Conservation (phyloP, 2,888 invertebrate species). For the Acronicta alni region DNA sequence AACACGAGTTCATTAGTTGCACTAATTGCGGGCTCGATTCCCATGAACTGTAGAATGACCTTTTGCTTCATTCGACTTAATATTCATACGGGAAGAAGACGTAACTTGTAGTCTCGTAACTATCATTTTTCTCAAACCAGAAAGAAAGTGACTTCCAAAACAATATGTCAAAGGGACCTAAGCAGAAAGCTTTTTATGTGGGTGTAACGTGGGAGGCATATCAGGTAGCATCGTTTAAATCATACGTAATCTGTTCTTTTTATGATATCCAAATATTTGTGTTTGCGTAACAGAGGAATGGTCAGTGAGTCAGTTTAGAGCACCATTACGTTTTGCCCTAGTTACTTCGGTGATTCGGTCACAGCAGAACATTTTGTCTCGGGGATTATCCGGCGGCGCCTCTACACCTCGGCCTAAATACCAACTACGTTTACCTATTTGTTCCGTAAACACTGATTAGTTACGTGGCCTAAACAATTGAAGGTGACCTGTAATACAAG, state of each 20-base stretch:
- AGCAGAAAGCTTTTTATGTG: slow-evolving; percentile 51
- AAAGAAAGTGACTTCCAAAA: slow-evolving; percentile 48
- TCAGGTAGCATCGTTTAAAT: slow-evolving; percentile 60
- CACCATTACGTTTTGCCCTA: slow-evolving; percentile 66
- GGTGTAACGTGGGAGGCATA: slow-evolving; percentile 52
- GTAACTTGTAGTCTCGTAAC: slow-evolving; percentile 13
- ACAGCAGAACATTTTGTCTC: slow-evolving; percentile 67
- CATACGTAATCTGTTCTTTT: slow-evolving; percentile 53
- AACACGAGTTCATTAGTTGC: slow-evolving; percentile 51
- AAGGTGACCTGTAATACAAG: slow-evolving; percentile 38
- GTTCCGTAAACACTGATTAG: slow-evolving; percentile 70
- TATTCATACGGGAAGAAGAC: slow-evolving; percentile 36
- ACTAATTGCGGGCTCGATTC: slow-evolving; percentile 51
- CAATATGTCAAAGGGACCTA: slow-evolving; percentile 54
- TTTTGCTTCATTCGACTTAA: slow-evolving; percentile 36
- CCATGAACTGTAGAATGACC: slow-evolving; percentile 40
- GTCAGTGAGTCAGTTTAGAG: slow-evolving; percentile 64
- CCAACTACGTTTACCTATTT: slow-evolving; percentile 64
- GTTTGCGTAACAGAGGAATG: slow-evolving; percentile 64
- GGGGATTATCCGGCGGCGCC: slow-evolving; percentile 71
- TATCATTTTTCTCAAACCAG: slow-evolving; percentile 41
- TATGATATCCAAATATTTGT: slow-evolving; percentile 58
- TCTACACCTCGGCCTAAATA: slow-evolving; percentile 72
- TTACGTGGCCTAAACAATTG: slow-evolving; percentile 33
- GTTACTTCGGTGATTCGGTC: slow-evolving; percentile 65